phyloP scores from a whole-genome alignment of 2,113 vertebrate species.

The Malurus elegans region DNA sequence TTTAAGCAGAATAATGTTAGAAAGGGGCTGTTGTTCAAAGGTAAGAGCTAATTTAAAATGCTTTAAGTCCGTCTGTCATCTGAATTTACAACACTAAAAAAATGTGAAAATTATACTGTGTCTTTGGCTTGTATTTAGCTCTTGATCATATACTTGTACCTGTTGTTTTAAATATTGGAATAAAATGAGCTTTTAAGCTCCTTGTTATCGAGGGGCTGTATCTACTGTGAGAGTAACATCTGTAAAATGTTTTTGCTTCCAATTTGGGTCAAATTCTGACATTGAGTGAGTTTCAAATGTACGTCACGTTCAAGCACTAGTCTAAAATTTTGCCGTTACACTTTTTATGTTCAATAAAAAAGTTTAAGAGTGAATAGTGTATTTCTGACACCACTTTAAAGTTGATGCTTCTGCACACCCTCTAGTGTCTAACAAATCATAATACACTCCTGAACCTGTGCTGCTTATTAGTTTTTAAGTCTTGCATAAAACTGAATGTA shows the following conservation, averaged over 20 bases:
- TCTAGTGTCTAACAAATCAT: background rate
- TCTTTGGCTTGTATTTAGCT: background rate
- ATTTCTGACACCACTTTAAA: background rate
- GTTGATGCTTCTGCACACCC: background rate
- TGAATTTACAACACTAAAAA: background rate
- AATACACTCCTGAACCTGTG: background rate
- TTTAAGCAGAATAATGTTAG: background rate
- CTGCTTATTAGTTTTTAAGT: background rate
- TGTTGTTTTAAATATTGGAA: background rate
- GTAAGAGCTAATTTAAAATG: background rate
- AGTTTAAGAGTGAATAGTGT: background rate
- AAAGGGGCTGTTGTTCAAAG: background rate
- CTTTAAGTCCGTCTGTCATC: background rate
- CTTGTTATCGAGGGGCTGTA: background rate
- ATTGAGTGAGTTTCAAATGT: background rate
- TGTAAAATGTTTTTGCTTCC: background rate
- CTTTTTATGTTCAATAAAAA: background rate
- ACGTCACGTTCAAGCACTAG: background rate
- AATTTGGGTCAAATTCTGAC: background rate
- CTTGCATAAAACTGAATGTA: background rate
- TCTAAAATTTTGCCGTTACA: background rate
- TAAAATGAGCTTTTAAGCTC: background rate
- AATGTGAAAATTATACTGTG: background rate
- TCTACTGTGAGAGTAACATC: background rate
- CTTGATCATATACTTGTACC: background rate